Conservation (phyloP, 2,113 vertebrate species). For the Acanthochromis polyacanthus region DNA sequence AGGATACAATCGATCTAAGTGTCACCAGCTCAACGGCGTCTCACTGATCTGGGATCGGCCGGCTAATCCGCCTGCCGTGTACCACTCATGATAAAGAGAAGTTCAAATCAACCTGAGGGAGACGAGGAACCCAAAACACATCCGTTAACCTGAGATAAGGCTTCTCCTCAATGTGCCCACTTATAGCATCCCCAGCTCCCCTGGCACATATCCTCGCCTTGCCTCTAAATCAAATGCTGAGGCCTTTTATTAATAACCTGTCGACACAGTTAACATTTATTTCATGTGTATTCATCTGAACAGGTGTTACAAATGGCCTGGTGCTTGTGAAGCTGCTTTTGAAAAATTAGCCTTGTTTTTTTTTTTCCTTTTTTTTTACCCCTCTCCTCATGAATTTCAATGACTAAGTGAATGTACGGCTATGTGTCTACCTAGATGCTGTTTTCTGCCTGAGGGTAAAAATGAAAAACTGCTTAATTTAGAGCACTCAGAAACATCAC, state of each 20-base stretch:
- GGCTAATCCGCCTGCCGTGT: constrained; percentile 45
- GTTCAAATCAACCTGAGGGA: constrained; percentile 46
- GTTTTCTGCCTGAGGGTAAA: constrained; percentile 38
- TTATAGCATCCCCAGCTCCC: constrained; percentile 41
- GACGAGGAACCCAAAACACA: constrained; percentile 57
- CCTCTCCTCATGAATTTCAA: constrained; percentile 79
- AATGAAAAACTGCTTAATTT: constrained; percentile 70
- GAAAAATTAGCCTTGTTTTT: constrained; percentile 76
- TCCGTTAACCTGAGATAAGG: constrained; percentile 59
- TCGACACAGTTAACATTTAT: constrained; percentile 82
- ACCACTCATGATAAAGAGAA: constrained; percentile 48
- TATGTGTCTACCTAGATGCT: constrained; percentile 40
- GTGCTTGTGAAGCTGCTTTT: constrained; percentile 65
- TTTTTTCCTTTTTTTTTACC: constrained; percentile 9
- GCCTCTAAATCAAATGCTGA: constrained; percentile 77
- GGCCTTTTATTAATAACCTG: constrained; percentile 82
- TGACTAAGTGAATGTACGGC: constrained; percentile 59
- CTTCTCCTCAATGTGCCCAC: constrained; percentile 20
- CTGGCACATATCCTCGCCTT: constrained; percentile 34
- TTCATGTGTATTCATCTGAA: constrained; percentile 80
- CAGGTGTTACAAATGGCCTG: constrained; percentile 80
- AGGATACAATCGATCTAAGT: constrained; percentile 36
- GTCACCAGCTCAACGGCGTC: constrained; percentile 30
- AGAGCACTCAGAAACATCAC: constrained; percentile 47
- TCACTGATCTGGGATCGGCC: constrained; percentile 29